These are phyloP conservation scores for Rhimphoctona megacephalus DNA, from an alignment of 2,888 invertebrate genomes.

Conservation along the genomic window DNA sequence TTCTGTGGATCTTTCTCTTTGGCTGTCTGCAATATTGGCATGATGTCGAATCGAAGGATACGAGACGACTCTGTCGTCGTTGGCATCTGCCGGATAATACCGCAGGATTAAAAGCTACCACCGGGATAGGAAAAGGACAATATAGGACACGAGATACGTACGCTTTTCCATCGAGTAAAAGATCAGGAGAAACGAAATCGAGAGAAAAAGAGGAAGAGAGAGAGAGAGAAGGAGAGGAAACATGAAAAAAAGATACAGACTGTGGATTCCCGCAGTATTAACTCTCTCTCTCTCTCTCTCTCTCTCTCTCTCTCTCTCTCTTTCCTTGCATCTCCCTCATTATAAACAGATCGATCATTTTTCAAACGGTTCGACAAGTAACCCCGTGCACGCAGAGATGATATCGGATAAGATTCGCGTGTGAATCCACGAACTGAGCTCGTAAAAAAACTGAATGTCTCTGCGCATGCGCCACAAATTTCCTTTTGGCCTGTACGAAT, in stretches of 20 bases:
- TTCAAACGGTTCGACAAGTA: slow-evolving; percentile 82
- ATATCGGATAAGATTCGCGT: slow-evolving; percentile 74
- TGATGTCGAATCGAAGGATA: slow-evolving; percentile 36
- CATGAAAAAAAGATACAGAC: slow-evolving; percentile 7
- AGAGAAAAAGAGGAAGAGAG: slow-evolving; percentile 39
- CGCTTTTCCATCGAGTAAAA: slow-evolving; percentile 48
- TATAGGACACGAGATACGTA: slow-evolving; percentile 32
- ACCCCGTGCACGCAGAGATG: slow-evolving; percentile 70
- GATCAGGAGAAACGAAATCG: slow-evolving; percentile 54
- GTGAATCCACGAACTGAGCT: slow-evolving; percentile 65
- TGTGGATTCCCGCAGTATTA: slow-evolving; percentile 27
- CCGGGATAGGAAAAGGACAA: slow-evolving; percentile 66
- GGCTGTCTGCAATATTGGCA: slow-evolving; percentile 38
- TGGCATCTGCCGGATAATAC: slow-evolving; percentile 82
- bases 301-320: slow-evolving; percentile 26
- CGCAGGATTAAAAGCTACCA: slow-evolving; percentile 80
- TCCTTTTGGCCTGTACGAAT: not conserved
- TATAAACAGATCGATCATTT: slow-evolving; percentile 85
- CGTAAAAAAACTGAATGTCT: not conserved
- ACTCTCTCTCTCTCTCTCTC: not conserved
- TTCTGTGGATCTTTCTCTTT: slow-evolving; percentile 50
- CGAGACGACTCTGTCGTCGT: slow-evolving; percentile 63
- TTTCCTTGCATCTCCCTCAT: slow-evolving; percentile 55
- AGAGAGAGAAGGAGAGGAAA: slow-evolving; percentile 9
- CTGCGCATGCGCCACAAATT: not conserved